Evolutionary conservation across 2,888 invertebrate genomes (phyloP), one percentile per base, ranked within the genome.

Genomic region (Pandemis heparana): DNA sequence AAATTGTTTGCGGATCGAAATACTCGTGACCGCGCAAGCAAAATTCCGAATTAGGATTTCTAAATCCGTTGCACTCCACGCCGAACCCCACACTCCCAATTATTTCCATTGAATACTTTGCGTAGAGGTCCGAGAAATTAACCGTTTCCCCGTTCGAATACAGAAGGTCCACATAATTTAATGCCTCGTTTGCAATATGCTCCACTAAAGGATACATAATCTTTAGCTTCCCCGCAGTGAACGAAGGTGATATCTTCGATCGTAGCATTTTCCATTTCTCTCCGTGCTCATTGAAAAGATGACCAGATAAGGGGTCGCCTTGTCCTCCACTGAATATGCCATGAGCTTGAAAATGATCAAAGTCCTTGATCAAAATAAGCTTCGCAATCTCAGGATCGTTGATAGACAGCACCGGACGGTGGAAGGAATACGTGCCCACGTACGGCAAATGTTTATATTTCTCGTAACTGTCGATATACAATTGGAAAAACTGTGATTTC

Each of bases 181-280:
- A 83, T 78, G 96, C 92, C 71, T 95, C 92, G 12, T 92, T 85
- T 0, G 95, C 95, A 71, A 96, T 95, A 48, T 94, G 89, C 56
- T 95, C 92, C 12, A 96, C 94, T 0, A 95, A 94, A 0, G 91
- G 90, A 79, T 96, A 96, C 96, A 96, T 96, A 1, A 88, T 93
- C 83, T 96, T 96, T 64, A 97, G 85, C 85, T 96, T 96, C 8
- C 95, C 96, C 0, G 96, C 95, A 0, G 96, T 95, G 82, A 96
- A 97, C 0, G 96, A 95, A 0, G 96, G 96, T 0, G 96, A 95
- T 80, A 97, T 87, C 79, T 96, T 96, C 0, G 93, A 78, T 16
- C 97, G 92, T 39, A 97, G 85, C 64, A 90, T 92, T 81, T 95
- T 96, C 97, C 97, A 97, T 66, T 94, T 91, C 9, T 94, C 88